Conservation (phyloP, 92 coral and sea anemone genomes). For the Phymanthus crucifer region DNA sequence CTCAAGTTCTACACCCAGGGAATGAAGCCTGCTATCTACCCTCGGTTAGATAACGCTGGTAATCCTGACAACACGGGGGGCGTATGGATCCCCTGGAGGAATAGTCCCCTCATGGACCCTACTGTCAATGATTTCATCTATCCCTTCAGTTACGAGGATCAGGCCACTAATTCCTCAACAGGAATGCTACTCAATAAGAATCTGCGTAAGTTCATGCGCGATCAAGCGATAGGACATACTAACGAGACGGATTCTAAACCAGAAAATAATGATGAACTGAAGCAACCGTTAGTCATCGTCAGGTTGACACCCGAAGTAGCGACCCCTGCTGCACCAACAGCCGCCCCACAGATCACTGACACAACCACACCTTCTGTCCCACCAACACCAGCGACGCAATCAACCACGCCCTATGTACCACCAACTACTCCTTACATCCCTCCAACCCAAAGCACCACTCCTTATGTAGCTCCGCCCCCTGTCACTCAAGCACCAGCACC, state of each 20-base stretch:
- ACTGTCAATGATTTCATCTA: conserved; percentile 76
- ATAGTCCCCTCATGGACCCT: conserved; percentile 63
- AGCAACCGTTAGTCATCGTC: conserved; percentile 28
- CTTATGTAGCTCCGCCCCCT: conserved; percentile 31
- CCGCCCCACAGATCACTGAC: conserved; percentile 9
- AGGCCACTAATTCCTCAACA: conserved; percentile 55
- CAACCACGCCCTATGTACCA: conserved; percentile 5
- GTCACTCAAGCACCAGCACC: conserved; percentile 1
- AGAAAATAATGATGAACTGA: neutral
- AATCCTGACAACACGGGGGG: conserved; percentile 91
- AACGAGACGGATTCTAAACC: conserved; percentile 19
- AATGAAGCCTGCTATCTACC: conserved; percentile 70
- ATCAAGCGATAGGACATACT: conserved; percentile 44
- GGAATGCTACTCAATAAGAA: conserved; percentile 46
- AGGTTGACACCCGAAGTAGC: conserved; percentile 10
- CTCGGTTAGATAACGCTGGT: conserved; percentile 75
- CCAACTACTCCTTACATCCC: conserved; percentile 9
- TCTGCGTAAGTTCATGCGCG: conserved; percentile 70
- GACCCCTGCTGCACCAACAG: neutral
- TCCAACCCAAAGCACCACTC: conserved; percentile 13
- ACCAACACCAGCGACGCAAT: neutral
- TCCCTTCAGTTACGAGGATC: conserved; percentile 88
- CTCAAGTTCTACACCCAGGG: conserved; percentile 70
- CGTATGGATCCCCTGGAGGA: conserved; percentile 93
- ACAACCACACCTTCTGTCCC: conserved; percentile 1